A percentile compares a stretch with the other conserved stretches of the same genome.
Conservation (phyloP, 2,113 vertebrate genomes). For the Raphicerus campestris region DNA sequence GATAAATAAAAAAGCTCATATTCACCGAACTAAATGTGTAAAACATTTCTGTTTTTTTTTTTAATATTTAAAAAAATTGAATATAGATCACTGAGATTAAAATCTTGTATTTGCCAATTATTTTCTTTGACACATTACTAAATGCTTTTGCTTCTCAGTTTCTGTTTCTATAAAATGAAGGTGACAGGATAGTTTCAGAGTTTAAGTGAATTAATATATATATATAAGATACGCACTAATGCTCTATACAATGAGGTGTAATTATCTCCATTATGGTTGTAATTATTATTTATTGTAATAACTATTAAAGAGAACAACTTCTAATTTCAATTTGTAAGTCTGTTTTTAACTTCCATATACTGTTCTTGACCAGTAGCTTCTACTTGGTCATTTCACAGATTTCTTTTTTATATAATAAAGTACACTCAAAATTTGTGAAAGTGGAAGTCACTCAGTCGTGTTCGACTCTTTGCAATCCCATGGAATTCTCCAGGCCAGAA, state of each 20-base stretch:
- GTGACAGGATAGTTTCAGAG: background rate
- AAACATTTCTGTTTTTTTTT: background rate
- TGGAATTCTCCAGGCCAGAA: background rate
- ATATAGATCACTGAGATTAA: background rate
- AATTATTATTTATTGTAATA: background rate
- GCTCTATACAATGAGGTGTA: background rate
- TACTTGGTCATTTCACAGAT: background rate
- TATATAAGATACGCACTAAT: background rate
- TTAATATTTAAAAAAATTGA: background rate
- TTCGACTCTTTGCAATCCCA: background rate
- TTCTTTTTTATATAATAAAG: background rate
- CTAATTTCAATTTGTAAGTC: background rate
- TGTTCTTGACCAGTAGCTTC: background rate
- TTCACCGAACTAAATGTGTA: background rate
- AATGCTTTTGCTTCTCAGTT: background rate
- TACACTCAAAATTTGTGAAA: conserved; percentile 27
- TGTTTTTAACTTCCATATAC: background rate
- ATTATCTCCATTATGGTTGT: background rate
- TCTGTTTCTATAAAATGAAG: background rate
- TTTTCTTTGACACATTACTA: background rate
- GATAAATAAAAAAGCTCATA: background rate
- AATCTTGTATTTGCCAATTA: background rate
- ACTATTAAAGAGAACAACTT: background rate
- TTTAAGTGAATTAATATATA: background rate
- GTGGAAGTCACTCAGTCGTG: background rate